Percentiles rank a stretch among this genome's conserved stretches.
phyloP scores from a whole-genome alignment of 2,888 invertebrate genomes.

The Drosophila mettleri region DNA sequence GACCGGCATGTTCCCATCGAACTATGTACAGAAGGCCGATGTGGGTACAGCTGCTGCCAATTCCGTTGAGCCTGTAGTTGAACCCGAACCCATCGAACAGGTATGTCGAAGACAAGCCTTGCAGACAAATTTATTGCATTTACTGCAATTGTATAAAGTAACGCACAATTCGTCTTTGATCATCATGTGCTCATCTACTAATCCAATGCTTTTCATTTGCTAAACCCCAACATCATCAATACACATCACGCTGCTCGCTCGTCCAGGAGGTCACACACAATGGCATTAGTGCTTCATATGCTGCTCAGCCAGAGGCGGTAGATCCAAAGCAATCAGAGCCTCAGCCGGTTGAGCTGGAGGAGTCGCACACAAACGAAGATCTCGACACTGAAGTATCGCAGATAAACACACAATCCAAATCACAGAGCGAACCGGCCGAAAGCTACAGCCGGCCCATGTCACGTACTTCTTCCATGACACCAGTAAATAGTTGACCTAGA shows the following conservation, averaged over 20 bases:
- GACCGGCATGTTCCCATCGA: slow-evolving; percentile 98
- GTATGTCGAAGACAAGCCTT: slow-evolving; percentile 53
- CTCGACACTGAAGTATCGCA: slow-evolving; percentile 85
- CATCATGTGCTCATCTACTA: slow-evolving; percentile 72
- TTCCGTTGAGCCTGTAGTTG: slow-evolving; percentile 31
- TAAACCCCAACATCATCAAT: slow-evolving; percentile 32
- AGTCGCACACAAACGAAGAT: slow-evolving; percentile 84
- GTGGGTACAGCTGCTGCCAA: slow-evolving; percentile 77
- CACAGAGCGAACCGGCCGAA: slow-evolving; percentile 83
- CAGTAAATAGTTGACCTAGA: slow-evolving; percentile 82
- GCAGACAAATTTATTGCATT: slow-evolving; percentile 1
- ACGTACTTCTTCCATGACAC: slow-evolving; percentile 85
- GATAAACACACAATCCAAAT: slow-evolving; percentile 85
- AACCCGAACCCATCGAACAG: slow-evolving; percentile 50
- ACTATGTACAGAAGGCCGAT: slow-evolving; percentile 94
- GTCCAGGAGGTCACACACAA: slow-evolving; percentile 64
- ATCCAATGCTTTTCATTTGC: slow-evolving; percentile 79
- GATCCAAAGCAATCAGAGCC: slow-evolving; percentile 34
- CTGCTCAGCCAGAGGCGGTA: slow-evolving; percentile 42
- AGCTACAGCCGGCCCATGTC: slow-evolving; percentile 85
- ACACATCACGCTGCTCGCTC: slow-evolving; percentile 51
- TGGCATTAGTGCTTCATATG: slow-evolving; percentile 60
- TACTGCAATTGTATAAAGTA: slow-evolving; percentile 12
- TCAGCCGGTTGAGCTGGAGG: slow-evolving; percentile 70
- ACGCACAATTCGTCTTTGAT: slow-evolving; percentile 37